These are phyloP conservation scores for Zelleria hepariella DNA, from an alignment of 2,888 invertebrate species.

Conservation along the genomic window DNA sequence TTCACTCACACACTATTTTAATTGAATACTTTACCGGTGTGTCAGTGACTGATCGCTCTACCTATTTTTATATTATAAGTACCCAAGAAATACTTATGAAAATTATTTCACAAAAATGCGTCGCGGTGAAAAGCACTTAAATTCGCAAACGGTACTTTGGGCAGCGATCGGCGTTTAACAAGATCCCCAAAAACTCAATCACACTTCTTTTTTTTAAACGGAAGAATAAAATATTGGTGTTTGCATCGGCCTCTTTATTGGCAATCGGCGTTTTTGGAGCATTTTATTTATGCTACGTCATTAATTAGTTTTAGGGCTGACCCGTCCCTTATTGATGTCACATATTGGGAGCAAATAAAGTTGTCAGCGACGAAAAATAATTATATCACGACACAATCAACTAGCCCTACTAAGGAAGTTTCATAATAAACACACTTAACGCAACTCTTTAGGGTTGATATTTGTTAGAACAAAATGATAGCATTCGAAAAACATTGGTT, in stretches of 20 bases:
- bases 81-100: too few relatives aligned
- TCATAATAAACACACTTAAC: not conserved
- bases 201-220: constrained; percentile 10
- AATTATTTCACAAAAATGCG: too few relatives aligned
- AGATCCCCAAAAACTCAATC: constrained; percentile 10
- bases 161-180: constrained; percentile 10
- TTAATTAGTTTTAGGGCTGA: constrained; percentile 18
- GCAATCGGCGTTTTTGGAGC: constrained; percentile 43
- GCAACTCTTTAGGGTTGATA: not conserved
- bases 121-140: not conserved
- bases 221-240: constrained; percentile 33
- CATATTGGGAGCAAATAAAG: too few relatives aligned
- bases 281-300: constrained; percentile 39
- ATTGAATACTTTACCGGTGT: not conserved
- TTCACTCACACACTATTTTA: not conserved
- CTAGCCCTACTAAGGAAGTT: not conserved
- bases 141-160: constrained; percentile 8
- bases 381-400: too few relatives aligned
- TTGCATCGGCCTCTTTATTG: constrained; percentile 48
- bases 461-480: not conserved
- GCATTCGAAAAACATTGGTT: too few relatives aligned
- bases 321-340: too few relatives aligned
- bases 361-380: constrained; percentile 16
- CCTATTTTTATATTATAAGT: too few relatives aligned
- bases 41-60: too few relatives aligned